These are phyloP conservation scores for Emydoidea blandingii DNA, from an alignment of 2,797 vertebrate genomes.

Conservation along the genomic window DNA sequence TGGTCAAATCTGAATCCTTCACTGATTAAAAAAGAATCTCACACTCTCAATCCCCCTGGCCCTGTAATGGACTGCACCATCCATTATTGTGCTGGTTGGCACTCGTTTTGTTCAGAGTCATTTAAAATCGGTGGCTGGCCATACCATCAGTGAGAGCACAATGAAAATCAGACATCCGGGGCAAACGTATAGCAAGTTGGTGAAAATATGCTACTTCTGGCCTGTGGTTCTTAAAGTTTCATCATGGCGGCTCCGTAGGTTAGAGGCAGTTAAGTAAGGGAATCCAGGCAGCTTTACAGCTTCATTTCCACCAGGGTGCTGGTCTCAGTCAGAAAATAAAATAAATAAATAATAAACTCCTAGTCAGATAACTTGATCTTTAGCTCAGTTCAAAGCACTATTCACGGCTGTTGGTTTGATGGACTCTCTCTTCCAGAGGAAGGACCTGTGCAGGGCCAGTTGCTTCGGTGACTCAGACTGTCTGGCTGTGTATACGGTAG, in stretches of 20 bases:
- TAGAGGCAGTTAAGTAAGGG: not conserved
- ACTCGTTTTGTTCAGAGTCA: conserved; percentile 26
- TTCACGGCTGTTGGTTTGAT: not conserved
- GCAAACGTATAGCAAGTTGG: not conserved
- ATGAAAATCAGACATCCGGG: conserved; percentile 9
- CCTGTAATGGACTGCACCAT: not conserved
- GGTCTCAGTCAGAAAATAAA: not conserved
- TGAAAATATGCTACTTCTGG: not conserved
- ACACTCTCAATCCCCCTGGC: not conserved
- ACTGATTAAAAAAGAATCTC: conserved; percentile 21
- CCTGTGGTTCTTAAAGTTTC: not conserved
- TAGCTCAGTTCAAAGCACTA: not conserved
- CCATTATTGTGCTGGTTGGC: not conserved
- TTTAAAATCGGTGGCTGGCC: conserved; percentile 43
- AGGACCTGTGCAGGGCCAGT: not conserved
- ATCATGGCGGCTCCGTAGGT: not conserved
- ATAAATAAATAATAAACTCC: not conserved
- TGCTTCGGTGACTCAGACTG: not conserved
- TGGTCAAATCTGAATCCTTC: conserved; percentile 76
- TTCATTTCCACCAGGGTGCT: not conserved
- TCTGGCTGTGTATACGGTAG: not conserved
- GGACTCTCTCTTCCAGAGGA: not conserved
- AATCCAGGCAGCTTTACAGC: not conserved
- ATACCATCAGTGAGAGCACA: conserved; percentile 71
- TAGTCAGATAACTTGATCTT: not conserved